Percentiles rank a stretch among this genome's conserved stretches.
phyloP scores from a whole-genome alignment of 2,797 vertebrate species.

The Gadopsis bispinosus region DNA sequence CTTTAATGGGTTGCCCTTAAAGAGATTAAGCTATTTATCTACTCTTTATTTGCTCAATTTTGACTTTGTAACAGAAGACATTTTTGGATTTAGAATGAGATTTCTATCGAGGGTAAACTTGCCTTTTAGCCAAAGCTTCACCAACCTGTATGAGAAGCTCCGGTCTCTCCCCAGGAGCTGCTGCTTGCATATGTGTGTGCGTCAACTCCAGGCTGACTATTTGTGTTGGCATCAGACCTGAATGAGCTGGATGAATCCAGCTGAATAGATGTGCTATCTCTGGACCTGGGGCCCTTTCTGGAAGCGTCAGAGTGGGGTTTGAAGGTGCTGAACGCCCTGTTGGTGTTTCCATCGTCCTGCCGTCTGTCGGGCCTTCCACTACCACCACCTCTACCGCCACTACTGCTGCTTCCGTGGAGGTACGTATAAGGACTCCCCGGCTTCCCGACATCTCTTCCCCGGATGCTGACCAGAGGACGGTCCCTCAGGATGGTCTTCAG shows the following conservation, averaged over 20 bases:
- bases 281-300: conserved; percentile 71
- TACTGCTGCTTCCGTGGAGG: conserved; percentile 56
- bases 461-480: conserved; percentile 62
- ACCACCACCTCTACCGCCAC: neutral
- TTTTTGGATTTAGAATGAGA: neutral
- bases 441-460: conserved; percentile 61
- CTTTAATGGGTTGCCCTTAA: neutral
- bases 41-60: neutral
- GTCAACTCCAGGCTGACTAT: conserved; percentile 64
- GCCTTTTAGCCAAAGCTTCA: conserved; percentile 23
- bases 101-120: neutral
- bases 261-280: conserved; percentile 70
- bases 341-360: conserved; percentile 68
- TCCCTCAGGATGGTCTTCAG: conserved; percentile 83
- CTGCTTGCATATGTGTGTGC: conserved; percentile 52
- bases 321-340: conserved; percentile 80
- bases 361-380: conserved; percentile 60
- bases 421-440: conserved; percentile 58
- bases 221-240: conserved; percentile 72
- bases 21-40: neutral
- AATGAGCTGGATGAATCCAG: conserved; percentile 77
- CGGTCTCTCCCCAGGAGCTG: conserved; percentile 65
- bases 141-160: conserved; percentile 77
- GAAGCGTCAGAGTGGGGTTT: conserved; percentile 76
- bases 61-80: neutral